Evolutionary conservation across 2,888 invertebrate genomes (phyloP).

Genomic region (Caradrina kadenii): DNA sequence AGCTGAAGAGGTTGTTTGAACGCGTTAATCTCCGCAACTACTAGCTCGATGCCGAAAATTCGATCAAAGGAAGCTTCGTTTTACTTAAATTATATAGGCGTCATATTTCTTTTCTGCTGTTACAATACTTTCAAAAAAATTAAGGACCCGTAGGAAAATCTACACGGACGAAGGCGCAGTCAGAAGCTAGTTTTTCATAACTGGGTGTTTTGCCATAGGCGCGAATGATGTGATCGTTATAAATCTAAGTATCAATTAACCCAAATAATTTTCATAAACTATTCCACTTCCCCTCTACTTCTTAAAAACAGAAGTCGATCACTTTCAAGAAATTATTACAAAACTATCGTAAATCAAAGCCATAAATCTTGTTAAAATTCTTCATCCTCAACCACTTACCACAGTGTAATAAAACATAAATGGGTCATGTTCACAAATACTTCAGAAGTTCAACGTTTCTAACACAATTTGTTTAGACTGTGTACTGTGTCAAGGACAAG

Average conservation of each 20-base stretch:
- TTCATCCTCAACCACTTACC: background rate
- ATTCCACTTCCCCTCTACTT: background rate
- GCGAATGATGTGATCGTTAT: background rate
- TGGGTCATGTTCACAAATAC: slow-evolving; percentile 51
- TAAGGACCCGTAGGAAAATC: too few relatives aligned
- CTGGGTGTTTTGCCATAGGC: background rate
- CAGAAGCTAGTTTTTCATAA: background rate
- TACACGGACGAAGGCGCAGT: too few relatives aligned
- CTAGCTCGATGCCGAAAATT: too few relatives aligned
- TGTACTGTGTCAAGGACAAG: slow-evolving; percentile 59
- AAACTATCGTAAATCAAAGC: slow-evolving; percentile 24
- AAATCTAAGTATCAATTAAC: slow-evolving; percentile 20
- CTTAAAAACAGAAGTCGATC: background rate
- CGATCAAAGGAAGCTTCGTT: too few relatives aligned
- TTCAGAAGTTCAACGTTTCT: slow-evolving; percentile 55
- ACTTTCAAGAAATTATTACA: slow-evolving; percentile 6
- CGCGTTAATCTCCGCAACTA: too few relatives aligned
- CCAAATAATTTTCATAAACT: background rate
- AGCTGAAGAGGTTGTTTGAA: too few relatives aligned
- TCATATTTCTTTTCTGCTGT: too few relatives aligned
- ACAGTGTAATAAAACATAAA: slow-evolving; percentile 6
- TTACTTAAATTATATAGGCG: too few relatives aligned
- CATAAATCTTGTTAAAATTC: slow-evolving; percentile 8
- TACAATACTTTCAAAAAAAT: too few relatives aligned
- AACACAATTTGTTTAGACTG: slow-evolving; percentile 10